Base-by-base conservation (phyloP, 1,140 invertebrate species). In the Copidosoma floridanum region DNA sequence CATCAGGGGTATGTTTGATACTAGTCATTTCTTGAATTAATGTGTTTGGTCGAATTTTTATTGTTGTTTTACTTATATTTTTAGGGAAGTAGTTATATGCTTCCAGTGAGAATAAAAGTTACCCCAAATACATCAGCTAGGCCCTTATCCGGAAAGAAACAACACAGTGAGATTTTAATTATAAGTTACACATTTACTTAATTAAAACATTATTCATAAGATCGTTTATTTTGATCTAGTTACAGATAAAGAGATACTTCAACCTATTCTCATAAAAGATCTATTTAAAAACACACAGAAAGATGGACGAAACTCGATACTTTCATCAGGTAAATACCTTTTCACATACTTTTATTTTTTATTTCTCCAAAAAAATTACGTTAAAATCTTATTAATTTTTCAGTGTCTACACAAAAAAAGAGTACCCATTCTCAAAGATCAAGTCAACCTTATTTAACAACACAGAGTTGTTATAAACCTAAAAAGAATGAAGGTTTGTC, bases 241-340 rank as follows among this genome's bases (percentile, higher is more conserved):
- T 60, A 0, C 27, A 67, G 63, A 44, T 65, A 44, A 23, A 55
- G 51, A n/a, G 20, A 57, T 56, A 46, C 16, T 57, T 4, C 54
- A 63, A 32, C 61, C 61, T 47, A 43, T 63, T 29, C 57, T 63
- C 20, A 57, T 63, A 40, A 63, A 63, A 41, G 50, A 63, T 48
- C 53, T 63, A 57, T 20, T 63, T 26, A 37, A 50, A 53, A 63
- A 43, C 32, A 47, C 26, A 16, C 47, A 57, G 23, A 63, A 57
- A 47, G 41, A 29, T 12, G 57, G 14, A 32, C 41, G 41, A 3
- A 38, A 46, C 48, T 27, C 61, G 40, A 32, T 29, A 37, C 7
- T 63, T 12, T 14, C 29, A 18, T 57, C 61, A 51, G 53, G 59
- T 61, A 61, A 38, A 20, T n/a, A n/a, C n/a, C n/a, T n/a, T n/a